Conservation (phyloP, 2,888 invertebrate species). For the Pherbina coryleti region DNA sequence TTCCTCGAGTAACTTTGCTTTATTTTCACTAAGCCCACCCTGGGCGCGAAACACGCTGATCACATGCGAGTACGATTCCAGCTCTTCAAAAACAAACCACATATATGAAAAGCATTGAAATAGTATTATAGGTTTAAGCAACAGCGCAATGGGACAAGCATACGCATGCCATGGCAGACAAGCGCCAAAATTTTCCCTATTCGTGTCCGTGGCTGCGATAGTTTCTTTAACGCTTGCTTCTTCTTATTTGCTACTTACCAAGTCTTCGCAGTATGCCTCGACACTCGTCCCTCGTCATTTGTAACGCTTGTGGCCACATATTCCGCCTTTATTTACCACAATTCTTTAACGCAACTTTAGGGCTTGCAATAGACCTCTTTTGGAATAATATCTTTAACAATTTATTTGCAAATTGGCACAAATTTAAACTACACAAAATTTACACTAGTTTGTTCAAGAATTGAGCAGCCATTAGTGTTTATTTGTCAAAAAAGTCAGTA, state of each 20-base stretch:
- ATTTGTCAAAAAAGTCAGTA: conserved; percentile 58
- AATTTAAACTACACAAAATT: conserved; percentile 54
- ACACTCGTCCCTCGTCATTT: conserved; percentile 91
- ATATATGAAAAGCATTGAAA: conserved; percentile 4
- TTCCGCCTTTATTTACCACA: conserved; percentile 51
- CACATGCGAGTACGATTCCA: conserved; percentile 92
- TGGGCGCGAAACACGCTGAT: conserved; percentile 93
- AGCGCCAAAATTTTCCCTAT: conserved; percentile 28
- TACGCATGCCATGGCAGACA: not conserved
- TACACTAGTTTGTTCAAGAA: conserved; percentile 51
- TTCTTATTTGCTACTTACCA: conserved; percentile 71
- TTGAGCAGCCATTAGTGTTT: conserved; percentile 63
- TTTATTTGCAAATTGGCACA: conserved; percentile 58
- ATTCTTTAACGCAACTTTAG: conserved; percentile 46
- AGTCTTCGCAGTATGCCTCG: conserved; percentile 88
- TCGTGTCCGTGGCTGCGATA: conserved; percentile 27
- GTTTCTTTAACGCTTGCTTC: conserved; percentile 30
- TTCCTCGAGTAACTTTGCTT: conserved; percentile 86
- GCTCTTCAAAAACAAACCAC: conserved; percentile 73
- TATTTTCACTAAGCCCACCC: conserved; percentile 86
- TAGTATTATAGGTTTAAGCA: not conserved
- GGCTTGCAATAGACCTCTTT: conserved; percentile 26
- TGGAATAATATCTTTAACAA: conserved; percentile 50
- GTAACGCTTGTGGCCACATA: conserved; percentile 68
- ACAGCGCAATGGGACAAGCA: not conserved